Percentiles rank a stretch among this genome's conserved stretches.
These are phyloP conservation scores for Echinarachnius parma DNA, from an alignment of 53 echinoderm and acorn worm species.

Conservation along the genomic window DNA sequence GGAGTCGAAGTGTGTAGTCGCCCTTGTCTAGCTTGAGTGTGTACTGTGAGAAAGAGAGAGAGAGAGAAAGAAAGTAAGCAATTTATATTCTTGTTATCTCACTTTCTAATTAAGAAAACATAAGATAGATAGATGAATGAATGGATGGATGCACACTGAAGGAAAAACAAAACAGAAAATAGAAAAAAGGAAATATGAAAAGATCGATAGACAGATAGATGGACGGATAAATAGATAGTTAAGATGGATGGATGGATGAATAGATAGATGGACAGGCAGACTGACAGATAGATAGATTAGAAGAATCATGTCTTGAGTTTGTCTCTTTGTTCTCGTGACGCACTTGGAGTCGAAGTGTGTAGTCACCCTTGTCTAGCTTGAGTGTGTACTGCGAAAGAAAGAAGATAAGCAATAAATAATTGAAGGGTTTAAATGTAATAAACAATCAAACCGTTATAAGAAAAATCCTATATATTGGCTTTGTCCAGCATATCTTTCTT, in stretches of 20 bases:
- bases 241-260: too few relatives aligned
- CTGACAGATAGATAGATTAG: constrained; percentile 96
- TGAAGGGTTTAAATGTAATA: not conserved
- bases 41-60: constrained; percentile 54
- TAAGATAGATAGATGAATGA: not conserved
- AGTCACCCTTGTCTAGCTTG: constrained; percentile 98
- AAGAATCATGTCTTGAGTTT: constrained; percentile 96
- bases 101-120: not conserved
- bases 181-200: too few relatives aligned
- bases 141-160: not conserved
- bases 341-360: constrained; percentile 95
- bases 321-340: constrained; percentile 92
- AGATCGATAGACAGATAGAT: too few relatives aligned
- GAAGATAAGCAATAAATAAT: too few relatives aligned
- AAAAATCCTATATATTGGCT: constrained; percentile 94
- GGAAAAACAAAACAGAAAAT: too few relatives aligned
- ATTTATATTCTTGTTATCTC: not conserved
- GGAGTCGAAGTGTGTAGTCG: constrained; percentile 96
- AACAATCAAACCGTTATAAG: too few relatives aligned
- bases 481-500: constrained; percentile 84
- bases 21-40: constrained; percentile 97
- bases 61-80: constrained; percentile 5
- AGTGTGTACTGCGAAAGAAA: constrained; percentile 71
- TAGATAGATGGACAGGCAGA: too few relatives aligned
- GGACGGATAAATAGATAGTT: too few relatives aligned